Conservation (phyloP, 2,113 vertebrate genomes). For the Hyperoodon ampullatus region DNA sequence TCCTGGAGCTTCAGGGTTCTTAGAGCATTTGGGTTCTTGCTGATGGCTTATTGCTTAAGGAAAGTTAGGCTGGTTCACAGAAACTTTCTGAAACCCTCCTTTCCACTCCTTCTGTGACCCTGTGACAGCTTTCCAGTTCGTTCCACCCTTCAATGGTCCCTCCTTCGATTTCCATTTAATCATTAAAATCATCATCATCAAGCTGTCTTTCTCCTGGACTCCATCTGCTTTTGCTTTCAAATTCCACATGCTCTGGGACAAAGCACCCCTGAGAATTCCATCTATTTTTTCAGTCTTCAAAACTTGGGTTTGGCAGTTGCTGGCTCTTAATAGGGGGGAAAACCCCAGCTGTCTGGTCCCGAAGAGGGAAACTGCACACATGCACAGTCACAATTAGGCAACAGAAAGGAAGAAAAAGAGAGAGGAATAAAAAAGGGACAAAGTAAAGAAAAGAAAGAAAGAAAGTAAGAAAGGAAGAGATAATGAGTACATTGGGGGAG, state of each 20-base stretch:
- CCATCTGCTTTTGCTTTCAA: slow-evolving; percentile 71
- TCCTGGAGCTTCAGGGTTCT: slow-evolving; percentile 37
- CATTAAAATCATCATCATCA: slow-evolving; percentile 69
- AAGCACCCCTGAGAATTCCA: slow-evolving; percentile 55
- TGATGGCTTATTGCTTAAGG: slow-evolving; percentile 12
- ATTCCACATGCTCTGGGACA: slow-evolving; percentile 60
- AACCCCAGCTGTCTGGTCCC: neutral
- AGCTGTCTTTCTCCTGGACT: slow-evolving; percentile 57
- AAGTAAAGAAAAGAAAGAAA: neutral
- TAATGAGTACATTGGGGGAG: neutral
- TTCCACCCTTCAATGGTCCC: neutral
- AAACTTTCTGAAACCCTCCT: slow-evolving; percentile 19
- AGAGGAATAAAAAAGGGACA: neutral
- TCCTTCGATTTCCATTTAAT: slow-evolving; percentile 63
- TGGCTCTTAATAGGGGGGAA: slow-evolving; percentile 18
- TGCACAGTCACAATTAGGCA: neutral
- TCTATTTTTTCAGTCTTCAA: slow-evolving; percentile 37
- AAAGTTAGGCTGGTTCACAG: neutral
- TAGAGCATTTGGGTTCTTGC: neutral
- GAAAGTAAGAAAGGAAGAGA: neutral
- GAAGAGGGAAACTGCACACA: neutral
- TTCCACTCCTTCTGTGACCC: neutral
- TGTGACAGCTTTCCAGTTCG: slow-evolving; percentile 13
- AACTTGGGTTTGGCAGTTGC: slow-evolving; percentile 32
- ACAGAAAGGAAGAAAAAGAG: neutral